Conservation (phyloP, 2,113 vertebrate species). For the Hirundichthys speculiger region DNA sequence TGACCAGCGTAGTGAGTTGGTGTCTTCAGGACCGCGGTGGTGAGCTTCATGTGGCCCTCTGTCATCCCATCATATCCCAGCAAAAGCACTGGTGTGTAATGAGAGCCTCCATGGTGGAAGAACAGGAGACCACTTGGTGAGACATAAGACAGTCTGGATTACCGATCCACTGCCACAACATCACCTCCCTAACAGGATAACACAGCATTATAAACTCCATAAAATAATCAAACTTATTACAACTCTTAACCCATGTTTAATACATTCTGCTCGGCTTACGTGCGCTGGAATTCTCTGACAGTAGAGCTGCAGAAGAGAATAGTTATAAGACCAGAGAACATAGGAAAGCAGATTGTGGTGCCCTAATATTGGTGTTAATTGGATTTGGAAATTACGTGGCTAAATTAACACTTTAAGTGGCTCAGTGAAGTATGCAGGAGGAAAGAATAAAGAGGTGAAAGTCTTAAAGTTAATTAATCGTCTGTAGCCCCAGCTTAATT, state of each 20-base stretch:
- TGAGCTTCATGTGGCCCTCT: neutral
- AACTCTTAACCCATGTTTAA: constrained; percentile 70
- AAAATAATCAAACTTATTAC: constrained; percentile 76
- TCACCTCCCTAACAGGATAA: constrained; percentile 75
- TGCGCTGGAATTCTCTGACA: constrained; percentile 32
- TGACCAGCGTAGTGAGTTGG: too few species aligned
- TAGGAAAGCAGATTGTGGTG: constrained; percentile 66
- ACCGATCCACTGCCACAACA: constrained; percentile 43
- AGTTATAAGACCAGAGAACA: constrained; percentile 60
- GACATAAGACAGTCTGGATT: constrained; percentile 49
- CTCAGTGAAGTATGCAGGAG: constrained; percentile 50
- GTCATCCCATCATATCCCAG: constrained; percentile 1
- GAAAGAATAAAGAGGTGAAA: constrained; percentile 34
- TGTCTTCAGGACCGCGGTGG: too few species aligned
- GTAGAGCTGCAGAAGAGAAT: constrained; percentile 61
- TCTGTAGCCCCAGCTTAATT: constrained; percentile 67
- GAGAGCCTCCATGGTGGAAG: neutral
- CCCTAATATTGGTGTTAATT: constrained; percentile 73
- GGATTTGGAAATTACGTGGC: constrained; percentile 74
- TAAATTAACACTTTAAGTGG: constrained; percentile 58
- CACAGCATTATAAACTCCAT: constrained; percentile 70
- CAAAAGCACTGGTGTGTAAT: neutral
- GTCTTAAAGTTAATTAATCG: constrained; percentile 76
- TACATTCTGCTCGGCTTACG: constrained; percentile 58
- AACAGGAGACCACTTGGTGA: constrained; percentile 18